Conservation (phyloP, 1,140 invertebrate species). For the Heterodera carotae region DNA sequence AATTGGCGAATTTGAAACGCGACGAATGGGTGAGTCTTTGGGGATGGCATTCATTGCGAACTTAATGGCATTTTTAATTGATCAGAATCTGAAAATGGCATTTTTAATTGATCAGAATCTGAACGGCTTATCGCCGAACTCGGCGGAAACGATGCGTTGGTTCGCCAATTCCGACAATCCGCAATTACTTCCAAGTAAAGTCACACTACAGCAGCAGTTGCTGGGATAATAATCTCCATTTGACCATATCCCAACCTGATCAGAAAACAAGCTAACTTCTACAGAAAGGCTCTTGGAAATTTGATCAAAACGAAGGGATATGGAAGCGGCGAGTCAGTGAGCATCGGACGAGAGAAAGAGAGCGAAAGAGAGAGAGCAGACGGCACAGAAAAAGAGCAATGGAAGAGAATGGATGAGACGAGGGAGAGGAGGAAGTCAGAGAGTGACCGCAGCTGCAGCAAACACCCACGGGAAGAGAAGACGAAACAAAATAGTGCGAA, state of each 20-base stretch:
- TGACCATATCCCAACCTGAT: not conserved
- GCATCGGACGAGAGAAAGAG: not conserved
- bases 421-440: constrained; percentile 35
- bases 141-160: constrained; percentile 18
- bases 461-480: not conserved
- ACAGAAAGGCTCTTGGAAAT: constrained; percentile 30
- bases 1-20: constrained; percentile 43
- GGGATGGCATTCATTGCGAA: no score
- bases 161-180: constrained; percentile 19
- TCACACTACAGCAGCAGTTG: not conserved
- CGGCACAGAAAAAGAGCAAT: not conserved
- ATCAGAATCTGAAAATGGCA: no score
- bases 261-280: constrained; percentile 36
- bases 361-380: constrained; percentile 3
- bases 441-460: not conserved
- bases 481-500: not conserved
- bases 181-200: constrained; percentile 12
- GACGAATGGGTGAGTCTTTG: constrained; percentile 11
- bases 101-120: constrained; percentile 9
- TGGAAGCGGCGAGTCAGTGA: not conserved
- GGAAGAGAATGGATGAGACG: not conserved
- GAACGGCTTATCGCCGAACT: constrained; percentile 20
- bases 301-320: constrained; percentile 18
- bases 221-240: not conserved
- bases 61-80: no score